Evolutionary conservation across 2,113 vertebrate species (phyloP).

Genomic region (Elaphurus davidianus): DNA sequence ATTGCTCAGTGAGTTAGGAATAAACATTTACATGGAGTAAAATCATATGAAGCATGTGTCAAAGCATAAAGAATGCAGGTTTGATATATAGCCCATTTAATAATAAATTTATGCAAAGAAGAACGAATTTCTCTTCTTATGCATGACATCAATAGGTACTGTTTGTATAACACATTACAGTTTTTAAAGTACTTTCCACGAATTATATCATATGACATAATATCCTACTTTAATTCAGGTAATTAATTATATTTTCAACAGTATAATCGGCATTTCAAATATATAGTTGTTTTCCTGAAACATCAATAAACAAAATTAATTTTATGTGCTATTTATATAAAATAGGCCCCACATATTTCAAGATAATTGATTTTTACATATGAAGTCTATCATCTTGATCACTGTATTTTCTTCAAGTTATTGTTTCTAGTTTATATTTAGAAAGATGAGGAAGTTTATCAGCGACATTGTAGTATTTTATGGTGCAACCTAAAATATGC

Average conservation of each 20-base stretch:
- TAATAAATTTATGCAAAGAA: constrained; percentile 49
- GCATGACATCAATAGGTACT: constrained; percentile 34
- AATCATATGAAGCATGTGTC: constrained; percentile 45
- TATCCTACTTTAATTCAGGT: constrained; percentile 35
- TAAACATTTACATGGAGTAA: constrained; percentile 62
- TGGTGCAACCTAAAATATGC: not conserved
- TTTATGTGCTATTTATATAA: constrained; percentile 49
- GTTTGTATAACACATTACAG: not conserved
- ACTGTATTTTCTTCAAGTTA: constrained; percentile 37
- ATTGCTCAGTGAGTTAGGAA: constrained; percentile 47
- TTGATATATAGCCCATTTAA: constrained; percentile 42
- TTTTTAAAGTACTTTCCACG: constrained; percentile 24
- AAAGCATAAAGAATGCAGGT: constrained; percentile 16
- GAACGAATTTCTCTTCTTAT: constrained; percentile 20
- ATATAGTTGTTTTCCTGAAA: not conserved
- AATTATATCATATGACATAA: constrained; percentile 30
- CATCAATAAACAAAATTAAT: constrained; percentile 45
- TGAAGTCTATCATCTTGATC: constrained; percentile 23
- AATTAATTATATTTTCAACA: constrained; percentile 61
- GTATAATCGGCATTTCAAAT: constrained; percentile 31
- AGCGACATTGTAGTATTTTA: not conserved
- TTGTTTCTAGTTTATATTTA: constrained; percentile 17
- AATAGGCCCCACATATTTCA: constrained; percentile 18
- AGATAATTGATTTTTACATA: constrained; percentile 56
- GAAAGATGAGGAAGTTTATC: not conserved